Evolutionary conservation across 2,113 vertebrate species (phyloP).

Genomic region (Centropus unirufus): DNA sequence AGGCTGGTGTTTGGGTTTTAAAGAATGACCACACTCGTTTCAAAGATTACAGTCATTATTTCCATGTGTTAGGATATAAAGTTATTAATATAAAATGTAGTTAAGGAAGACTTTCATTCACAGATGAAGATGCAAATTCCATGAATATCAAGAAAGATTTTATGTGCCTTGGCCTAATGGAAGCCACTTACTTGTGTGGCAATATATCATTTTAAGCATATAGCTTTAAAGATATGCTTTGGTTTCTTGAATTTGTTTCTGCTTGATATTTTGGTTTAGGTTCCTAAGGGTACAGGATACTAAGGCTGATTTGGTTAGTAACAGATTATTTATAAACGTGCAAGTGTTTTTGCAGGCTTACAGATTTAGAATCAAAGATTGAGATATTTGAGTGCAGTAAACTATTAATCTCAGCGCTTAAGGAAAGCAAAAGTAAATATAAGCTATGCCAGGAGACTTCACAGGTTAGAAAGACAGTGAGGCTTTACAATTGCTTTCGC

Average conservation of each 20-base stretch:
- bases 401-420: background rate
- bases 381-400: background rate
- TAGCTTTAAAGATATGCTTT: background rate
- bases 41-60: background rate
- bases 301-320: background rate
- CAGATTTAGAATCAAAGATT: background rate
- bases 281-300: background rate
- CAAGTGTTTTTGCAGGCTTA: background rate
- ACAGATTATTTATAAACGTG: background rate
- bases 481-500: background rate
- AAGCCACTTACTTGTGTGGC: background rate
- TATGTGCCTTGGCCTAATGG: rapidly evolving
- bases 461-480: background rate
- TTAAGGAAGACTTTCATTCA: background rate
- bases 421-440: background rate
- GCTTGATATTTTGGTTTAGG: background rate
- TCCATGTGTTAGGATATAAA: background rate
- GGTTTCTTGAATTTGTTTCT: background rate
- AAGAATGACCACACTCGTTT: background rate
- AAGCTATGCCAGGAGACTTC: background rate
- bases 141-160: background rate
- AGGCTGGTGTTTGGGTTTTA: background rate
- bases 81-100: background rate
- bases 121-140: background rate
- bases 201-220: background rate